Base-by-base conservation (phyloP, 2,888 invertebrate genomes). In the Scaptomyza polygonia region DNA sequence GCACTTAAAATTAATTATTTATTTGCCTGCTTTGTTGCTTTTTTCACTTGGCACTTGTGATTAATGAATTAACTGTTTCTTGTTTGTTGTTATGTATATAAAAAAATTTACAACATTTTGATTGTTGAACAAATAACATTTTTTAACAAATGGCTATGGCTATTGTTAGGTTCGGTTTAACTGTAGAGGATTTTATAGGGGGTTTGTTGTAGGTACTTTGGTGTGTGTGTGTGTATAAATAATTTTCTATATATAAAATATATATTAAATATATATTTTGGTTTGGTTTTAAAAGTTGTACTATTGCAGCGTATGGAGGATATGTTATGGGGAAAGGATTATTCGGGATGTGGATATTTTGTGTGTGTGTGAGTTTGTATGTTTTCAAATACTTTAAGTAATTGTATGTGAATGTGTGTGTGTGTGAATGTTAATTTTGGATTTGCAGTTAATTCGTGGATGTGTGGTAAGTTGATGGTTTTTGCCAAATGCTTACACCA, bases 241-340 rank as follows among this genome's bases (percentile, higher is more conserved):
- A 88, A 86, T 89, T 85, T 88, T 87, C 82, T 83, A 79, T 90
- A 89, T 83, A 89, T 88, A 86, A 88, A 79, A 90, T 90, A 88
- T 88, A 88, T 88, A 86, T 89, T 84, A 76, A 66, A 84, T 88
- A 88, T 89, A 88, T 89, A 88, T 87, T 82, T 73, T 79, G 71
- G 66, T 86, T 87, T 82, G 82, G 82, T 82, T 83, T 79, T 84
- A 85, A 89, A 90, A 90, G 79, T 90, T 91, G 91, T 91, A 91
- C 91, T 91, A 91, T 91, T 91, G 91, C 91, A 91, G 90, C 90
- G 90, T 91, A 86, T 91, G 91, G 91, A 91, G 91, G 91, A 91
- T 59, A 53, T 79, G 65, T 71, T 5, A 25, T 55, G 64, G 81
- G 75, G 51, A 32, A 63, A 61, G 64, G 58, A 67, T 61, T n/a